Evolutionary conservation across 2,797 vertebrate genomes (phyloP).

Genomic region (Rhadinocentrus ornatus): DNA sequence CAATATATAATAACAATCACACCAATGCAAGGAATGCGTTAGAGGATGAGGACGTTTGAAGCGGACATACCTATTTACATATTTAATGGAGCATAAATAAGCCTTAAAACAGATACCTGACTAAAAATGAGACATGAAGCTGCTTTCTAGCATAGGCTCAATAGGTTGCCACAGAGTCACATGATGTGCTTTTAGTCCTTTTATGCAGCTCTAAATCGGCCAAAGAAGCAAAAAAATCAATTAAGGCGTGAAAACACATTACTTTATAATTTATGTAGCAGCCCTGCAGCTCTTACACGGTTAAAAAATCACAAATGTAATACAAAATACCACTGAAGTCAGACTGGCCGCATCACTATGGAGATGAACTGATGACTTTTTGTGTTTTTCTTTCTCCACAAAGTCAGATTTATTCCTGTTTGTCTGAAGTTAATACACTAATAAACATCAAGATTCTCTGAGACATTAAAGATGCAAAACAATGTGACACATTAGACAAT

Average conservation of each 20-base stretch:
- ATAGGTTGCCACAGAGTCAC: background rate
- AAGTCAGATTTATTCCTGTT: background rate
- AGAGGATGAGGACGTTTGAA: too few species aligned
- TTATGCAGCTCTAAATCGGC: background rate
- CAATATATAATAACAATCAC: too few species aligned
- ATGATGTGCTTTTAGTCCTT: background rate
- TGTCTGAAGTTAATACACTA: background rate
- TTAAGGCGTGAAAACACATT: slow-evolving; percentile 1
- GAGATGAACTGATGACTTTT: background rate
- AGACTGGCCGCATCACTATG: background rate
- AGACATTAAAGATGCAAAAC: background rate
- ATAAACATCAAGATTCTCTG: background rate
- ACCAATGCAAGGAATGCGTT: too few species aligned
- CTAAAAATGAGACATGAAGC: background rate
- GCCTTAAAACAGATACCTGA: background rate
- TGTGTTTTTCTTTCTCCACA: background rate
- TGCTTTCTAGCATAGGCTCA: background rate
- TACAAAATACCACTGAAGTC: background rate
- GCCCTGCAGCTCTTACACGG: background rate
- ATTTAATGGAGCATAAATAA: too few species aligned
- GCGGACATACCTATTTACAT: too few species aligned
- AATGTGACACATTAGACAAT: background rate
- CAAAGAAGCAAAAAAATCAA: slow-evolving; percentile 10
- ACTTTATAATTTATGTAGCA: slow-evolving; percentile 8
- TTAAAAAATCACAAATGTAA: background rate